A percentile compares a stretch with the other conserved stretches of the same genome.
These are phyloP conservation scores for Pterostichus madidus DNA, from an alignment of 2,888 invertebrate species.

Conservation along the genomic window DNA sequence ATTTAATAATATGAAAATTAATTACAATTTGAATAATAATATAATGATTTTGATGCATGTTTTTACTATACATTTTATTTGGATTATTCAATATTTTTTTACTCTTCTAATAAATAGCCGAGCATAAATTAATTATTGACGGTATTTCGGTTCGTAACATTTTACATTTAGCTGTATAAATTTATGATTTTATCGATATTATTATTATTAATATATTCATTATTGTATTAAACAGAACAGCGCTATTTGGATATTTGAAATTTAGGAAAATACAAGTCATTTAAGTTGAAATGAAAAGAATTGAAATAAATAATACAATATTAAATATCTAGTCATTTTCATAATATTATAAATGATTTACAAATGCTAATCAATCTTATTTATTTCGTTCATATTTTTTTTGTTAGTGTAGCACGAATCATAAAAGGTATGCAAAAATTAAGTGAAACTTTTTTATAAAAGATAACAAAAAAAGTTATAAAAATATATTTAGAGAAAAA, in stretches of 20 bases:
- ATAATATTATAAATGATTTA: too few relatives aligned
- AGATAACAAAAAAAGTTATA: too few relatives aligned
- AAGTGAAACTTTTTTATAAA: too few relatives aligned
- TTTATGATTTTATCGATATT: background rate
- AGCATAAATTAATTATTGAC: slow-evolving; percentile 1
- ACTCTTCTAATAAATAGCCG: background rate
- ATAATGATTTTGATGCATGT: background rate
- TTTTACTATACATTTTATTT: background rate
- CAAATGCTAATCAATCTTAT: too few relatives aligned
- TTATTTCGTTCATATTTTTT: too few relatives aligned
- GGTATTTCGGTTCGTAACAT: background rate
- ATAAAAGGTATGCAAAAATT: too few relatives aligned
- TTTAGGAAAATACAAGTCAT: too few relatives aligned
- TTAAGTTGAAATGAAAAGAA: too few relatives aligned
- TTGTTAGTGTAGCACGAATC: too few relatives aligned
- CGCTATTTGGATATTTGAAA: background rate
- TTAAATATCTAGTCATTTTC: too few relatives aligned
- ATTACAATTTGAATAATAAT: slow-evolving; percentile 11
- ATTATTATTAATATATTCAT: slow-evolving; percentile 1
- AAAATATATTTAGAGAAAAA: too few relatives aligned
- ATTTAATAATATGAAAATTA: slow-evolving; percentile 4
- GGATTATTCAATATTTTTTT: background rate
- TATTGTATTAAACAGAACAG: background rate
- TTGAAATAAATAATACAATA: too few relatives aligned
- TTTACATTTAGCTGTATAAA: background rate